Evolutionary conservation across 2,888 invertebrate species (phyloP).

Genomic region (Cloeon dipterum): DNA sequence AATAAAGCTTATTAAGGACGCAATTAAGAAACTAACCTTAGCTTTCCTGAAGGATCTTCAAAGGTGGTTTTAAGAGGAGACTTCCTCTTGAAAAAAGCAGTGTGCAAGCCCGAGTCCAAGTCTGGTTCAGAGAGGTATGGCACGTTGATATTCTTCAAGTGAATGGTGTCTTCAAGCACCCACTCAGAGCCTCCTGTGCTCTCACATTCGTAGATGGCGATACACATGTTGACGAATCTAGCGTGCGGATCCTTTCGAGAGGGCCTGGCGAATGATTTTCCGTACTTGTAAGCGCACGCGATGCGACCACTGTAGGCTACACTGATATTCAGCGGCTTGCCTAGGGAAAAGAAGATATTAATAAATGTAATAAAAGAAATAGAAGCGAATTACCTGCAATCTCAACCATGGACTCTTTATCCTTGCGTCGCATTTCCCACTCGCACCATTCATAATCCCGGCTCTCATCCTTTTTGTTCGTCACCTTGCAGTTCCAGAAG

Average conservation of each 20-base stretch:
- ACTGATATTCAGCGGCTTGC: conserved; percentile 76
- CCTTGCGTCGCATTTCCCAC: conserved; percentile 69
- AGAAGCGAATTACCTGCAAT: conserved; percentile 34
- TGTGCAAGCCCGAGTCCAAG: conserved; percentile 61
- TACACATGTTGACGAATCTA: conserved; percentile 70
- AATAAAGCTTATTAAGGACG: conserved; percentile 1
- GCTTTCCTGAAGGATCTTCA: no score
- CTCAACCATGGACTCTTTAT: conserved; percentile 38
- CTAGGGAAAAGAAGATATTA: conserved; percentile 19
- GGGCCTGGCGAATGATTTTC: conserved; percentile 65
- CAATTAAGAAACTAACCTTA: no score
- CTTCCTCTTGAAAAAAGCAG: no score
- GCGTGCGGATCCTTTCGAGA: conserved; percentile 52
- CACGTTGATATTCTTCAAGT: conserved; percentile 74
- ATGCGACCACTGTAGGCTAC: conserved; percentile 95
- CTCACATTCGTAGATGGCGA: conserved; percentile 97
- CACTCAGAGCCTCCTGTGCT: conserved; percentile 79
- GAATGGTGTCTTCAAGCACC: conserved; percentile 88
- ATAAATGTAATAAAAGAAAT: conserved; percentile 6
- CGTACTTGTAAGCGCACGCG: conserved; percentile 91
- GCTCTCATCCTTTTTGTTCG: conserved; percentile 21
- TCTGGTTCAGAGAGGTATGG: conserved; percentile 65
- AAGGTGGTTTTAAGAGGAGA: conserved; percentile 16
- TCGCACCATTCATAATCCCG: conserved; percentile 55
- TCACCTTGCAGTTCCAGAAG: conserved; percentile 64